phyloP scores from a whole-genome alignment of 1,140 invertebrate genomes.

The Drosophila malerkotliana region DNA sequence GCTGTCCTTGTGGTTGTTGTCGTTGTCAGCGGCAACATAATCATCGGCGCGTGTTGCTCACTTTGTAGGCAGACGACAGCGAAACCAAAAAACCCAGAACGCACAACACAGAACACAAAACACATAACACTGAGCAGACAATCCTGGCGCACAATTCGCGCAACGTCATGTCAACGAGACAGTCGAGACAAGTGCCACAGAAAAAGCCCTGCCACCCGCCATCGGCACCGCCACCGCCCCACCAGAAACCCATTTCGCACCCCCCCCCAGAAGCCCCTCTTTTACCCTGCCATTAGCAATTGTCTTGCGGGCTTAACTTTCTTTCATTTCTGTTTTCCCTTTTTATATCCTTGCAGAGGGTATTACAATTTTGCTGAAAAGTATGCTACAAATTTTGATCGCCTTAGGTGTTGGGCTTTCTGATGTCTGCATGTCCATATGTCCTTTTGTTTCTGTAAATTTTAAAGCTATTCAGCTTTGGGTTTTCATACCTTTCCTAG shows the following conservation, averaged over 20 bases:
- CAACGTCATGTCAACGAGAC: constrained; percentile 80
- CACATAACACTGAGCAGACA: constrained; percentile 51
- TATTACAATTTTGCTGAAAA: neutral
- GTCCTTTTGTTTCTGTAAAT: too few relatives aligned
- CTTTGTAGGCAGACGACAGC: constrained; percentile 63
- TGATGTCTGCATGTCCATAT: too few relatives aligned
- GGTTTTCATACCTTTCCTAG: too few relatives aligned
- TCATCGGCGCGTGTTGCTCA: constrained; percentile 80
- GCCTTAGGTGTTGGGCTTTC: too few relatives aligned
- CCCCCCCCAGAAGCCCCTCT: neutral
- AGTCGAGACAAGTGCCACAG: constrained; percentile 75
- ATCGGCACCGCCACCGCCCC: neutral
- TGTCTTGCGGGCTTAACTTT: constrained; percentile 75
- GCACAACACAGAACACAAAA: constrained; percentile 26
- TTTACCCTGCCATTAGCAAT: constrained; percentile 51
- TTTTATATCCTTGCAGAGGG: constrained; percentile 15
- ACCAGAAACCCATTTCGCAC: constrained; percentile 9
- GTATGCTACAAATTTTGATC: neutral
- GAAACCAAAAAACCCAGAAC: constrained; percentile 18
- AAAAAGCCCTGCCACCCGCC: constrained; percentile 13
- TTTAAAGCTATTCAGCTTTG: too few relatives aligned
- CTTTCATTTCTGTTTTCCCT: constrained; percentile 45
- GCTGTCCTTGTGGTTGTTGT: constrained; percentile 30
- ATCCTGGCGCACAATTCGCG: constrained; percentile 72
- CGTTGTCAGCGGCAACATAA: constrained; percentile 74